Evolutionary conservation across 2,888 invertebrate genomes (phyloP).

Genomic region (Oscheius sp.): DNA sequence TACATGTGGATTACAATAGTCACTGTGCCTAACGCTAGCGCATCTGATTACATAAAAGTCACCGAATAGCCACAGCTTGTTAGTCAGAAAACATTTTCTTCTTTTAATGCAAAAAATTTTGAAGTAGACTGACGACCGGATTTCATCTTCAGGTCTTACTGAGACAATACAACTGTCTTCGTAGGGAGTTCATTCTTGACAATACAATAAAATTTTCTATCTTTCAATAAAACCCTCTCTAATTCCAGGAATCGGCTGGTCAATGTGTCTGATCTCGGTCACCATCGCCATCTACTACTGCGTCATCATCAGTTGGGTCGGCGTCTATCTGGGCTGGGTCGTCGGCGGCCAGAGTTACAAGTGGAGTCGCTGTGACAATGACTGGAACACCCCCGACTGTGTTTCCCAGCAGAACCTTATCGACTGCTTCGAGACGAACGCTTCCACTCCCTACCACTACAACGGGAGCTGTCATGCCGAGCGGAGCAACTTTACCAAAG

Average conservation of each 20-base stretch:
- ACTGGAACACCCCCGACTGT: slow-evolving; percentile 40
- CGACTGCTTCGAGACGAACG: background rate
- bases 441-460: slow-evolving; percentile 18
- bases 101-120: background rate
- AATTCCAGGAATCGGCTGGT: slow-evolving; percentile 83
- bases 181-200: too few species aligned
- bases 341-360: slow-evolving; percentile 34
- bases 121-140: background rate
- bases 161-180: too few species aligned
- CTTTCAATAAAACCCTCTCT: background rate
- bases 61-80: too few species aligned
- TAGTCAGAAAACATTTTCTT: background rate
- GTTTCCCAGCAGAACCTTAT: background rate
- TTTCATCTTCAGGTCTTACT: too few species aligned
- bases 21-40: too few species aligned
- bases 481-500: background rate
- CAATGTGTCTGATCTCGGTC: slow-evolving; percentile 92
- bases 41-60: too few species aligned
- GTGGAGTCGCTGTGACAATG: slow-evolving; percentile 43
- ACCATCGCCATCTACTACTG: slow-evolving; percentile 71
- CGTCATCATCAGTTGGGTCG: slow-evolving; percentile 64
- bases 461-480: slow-evolving; percentile 35
- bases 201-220: too few species aligned
- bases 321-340: slow-evolving; percentile 55
- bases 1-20: too few species aligned